Percentiles rank a stretch among this genome's conserved stretches.
Conservation (phyloP, 35 echinoderm and acorn worm species). For the Lytechinus pictus region DNA sequence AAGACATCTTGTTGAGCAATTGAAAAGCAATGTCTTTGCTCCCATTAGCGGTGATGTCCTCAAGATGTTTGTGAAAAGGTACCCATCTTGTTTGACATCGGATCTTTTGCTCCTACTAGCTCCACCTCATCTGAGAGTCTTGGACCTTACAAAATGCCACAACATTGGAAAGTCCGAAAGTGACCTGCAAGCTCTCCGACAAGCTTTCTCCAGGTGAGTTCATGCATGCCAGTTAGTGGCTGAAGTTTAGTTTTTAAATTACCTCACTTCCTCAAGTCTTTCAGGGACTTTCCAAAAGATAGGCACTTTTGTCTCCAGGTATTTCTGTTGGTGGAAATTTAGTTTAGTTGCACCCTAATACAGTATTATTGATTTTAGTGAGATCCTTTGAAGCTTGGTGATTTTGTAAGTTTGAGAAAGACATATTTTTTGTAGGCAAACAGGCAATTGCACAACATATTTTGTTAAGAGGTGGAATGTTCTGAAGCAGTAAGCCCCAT, state of each 20-base stretch:
- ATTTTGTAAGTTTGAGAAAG: too few species aligned
- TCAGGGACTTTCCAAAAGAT: neutral
- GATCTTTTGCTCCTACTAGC: constrained; percentile 66
- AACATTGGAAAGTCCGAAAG: neutral
- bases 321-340: too few species aligned
- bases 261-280: neutral
- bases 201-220: constrained; percentile 10
- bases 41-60: constrained; percentile 63
- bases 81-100: constrained; percentile 42
- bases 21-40: constrained; percentile 58
- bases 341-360: too few species aligned
- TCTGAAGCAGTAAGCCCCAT: too few species aligned
- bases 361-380: too few species aligned
- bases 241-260: neutral
- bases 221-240: neutral
- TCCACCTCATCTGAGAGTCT: constrained; percentile 65
- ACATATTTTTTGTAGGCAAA: too few species aligned
- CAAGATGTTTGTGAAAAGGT: constrained; percentile 57
- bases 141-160: constrained; percentile 65
- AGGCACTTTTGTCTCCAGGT: too few species aligned
- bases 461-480: too few species aligned
- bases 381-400: too few species aligned
- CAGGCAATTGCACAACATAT: too few species aligned
- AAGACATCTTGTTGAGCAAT: constrained; percentile 45
- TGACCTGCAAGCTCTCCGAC: neutral